phyloP scores from a whole-genome alignment of 2,888 invertebrate species.

The Chymomyza amoena region DNA sequence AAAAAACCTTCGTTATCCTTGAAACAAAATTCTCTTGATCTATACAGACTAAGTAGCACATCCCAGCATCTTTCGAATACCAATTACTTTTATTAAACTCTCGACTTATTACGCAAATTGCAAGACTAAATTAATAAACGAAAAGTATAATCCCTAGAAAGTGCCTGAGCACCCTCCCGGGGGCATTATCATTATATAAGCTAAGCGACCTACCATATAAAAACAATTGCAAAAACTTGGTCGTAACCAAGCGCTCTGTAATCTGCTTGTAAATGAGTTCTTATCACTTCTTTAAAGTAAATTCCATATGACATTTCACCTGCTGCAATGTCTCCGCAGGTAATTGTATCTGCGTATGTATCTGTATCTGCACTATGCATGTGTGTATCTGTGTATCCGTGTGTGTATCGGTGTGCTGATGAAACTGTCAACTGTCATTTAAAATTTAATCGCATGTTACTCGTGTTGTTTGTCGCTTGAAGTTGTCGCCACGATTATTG shows the following conservation, averaged over 20 bases:
- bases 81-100: too few relatives aligned
- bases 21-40: too few relatives aligned
- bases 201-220: neutral
- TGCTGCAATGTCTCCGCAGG: conserved; percentile 20
- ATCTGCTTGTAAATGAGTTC: neutral
- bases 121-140: too few relatives aligned
- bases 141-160: too few relatives aligned
- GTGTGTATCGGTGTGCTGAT: conserved; percentile 39
- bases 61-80: too few relatives aligned
- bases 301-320: conserved; percentile 58
- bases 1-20: too few relatives aligned
- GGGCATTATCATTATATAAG: too few relatives aligned
- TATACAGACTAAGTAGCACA: too few relatives aligned
- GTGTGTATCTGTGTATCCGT: conserved; percentile 25
- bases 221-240: neutral
- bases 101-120: too few relatives aligned
- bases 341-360: conserved; percentile 16
- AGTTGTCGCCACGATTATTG: conserved; percentile 63
- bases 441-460: conserved; percentile 58
- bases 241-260: neutral
- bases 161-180: too few relatives aligned
- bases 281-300: conserved; percentile 21
- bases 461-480: conserved; percentile 45
- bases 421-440: conserved; percentile 71
- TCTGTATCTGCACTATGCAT: conserved; percentile 15